phyloP scores from a whole-genome alignment of 2,113 vertebrate species.

The Corythornis madagascariensis region DNA sequence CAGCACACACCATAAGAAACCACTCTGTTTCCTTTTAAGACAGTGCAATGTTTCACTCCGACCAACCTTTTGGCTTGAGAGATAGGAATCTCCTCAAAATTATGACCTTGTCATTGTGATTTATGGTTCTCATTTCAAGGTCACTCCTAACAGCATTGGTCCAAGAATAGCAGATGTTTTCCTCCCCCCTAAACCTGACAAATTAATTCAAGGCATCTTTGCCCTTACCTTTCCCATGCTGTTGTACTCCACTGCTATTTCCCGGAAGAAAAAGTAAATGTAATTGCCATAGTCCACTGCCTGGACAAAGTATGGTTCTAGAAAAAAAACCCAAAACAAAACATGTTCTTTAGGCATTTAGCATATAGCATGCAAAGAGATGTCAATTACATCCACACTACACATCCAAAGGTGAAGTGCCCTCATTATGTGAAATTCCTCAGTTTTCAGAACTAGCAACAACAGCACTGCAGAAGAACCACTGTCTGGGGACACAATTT shows the following conservation, averaged over 20 bases:
- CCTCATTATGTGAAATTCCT: background rate
- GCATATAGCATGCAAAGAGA: background rate
- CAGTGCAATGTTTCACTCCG: background rate
- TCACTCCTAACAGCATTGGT: slow-evolving; percentile 19
- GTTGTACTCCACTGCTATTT: slow-evolving; percentile 99
- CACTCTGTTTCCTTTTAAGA: background rate
- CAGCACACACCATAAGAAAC: background rate
- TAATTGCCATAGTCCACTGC: slow-evolving; percentile 94
- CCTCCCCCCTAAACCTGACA: background rate
- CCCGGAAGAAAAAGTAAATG: slow-evolving; percentile 99
- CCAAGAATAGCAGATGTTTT: slow-evolving; percentile 2
- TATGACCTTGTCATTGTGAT: slow-evolving; percentile 65
- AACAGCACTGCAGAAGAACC: background rate
- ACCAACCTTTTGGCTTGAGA: slow-evolving; percentile 31
- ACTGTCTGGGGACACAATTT: background rate
- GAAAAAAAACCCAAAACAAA: background rate
- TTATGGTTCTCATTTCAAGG: slow-evolving; percentile 70
- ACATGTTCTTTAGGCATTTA: background rate
- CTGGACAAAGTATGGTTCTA: slow-evolving; percentile 97
- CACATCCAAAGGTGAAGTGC: background rate
- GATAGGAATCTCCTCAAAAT: slow-evolving; percentile 59
- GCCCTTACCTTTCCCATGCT: slow-evolving; percentile 97
- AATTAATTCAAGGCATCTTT: background rate
- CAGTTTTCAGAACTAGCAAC: background rate
- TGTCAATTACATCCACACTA: background rate